Percentiles rank a stretch among this genome's conserved stretches.
These are phyloP conservation scores for Diachasmimorpha longicaudata DNA, from an alignment of 1,140 invertebrate species.

Conservation along the genomic window DNA sequence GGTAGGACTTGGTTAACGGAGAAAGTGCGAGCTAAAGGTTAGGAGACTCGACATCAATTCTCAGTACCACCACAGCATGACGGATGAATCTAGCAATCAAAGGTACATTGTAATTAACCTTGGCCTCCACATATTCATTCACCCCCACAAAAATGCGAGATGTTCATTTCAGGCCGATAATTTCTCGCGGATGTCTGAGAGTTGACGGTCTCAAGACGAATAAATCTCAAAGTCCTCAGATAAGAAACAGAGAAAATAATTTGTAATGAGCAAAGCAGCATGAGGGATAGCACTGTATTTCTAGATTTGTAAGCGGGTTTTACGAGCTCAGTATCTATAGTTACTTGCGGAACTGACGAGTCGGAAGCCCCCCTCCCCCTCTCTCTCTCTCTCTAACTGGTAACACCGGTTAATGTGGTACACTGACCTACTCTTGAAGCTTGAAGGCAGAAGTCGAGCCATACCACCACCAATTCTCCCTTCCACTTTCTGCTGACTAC, in stretches of 20 bases:
- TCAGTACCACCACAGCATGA: not conserved
- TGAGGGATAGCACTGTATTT: not conserved
- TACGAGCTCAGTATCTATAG: constrained; percentile 14
- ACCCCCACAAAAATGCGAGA: not conserved
- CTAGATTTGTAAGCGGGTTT: not conserved
- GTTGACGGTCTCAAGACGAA: not conserved
- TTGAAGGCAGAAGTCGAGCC: not conserved
- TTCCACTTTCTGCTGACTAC: constrained; percentile 38
- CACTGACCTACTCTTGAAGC: constrained; percentile 61
- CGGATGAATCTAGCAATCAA: not conserved
- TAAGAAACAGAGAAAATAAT: not conserved
- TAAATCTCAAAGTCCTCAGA: not conserved
- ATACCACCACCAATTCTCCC: constrained; percentile 21
- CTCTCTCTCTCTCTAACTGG: constrained; percentile 23
- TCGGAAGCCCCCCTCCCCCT: constrained; percentile 56
- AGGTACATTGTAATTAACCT: constrained; percentile 15
- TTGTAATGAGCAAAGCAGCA: not conserved
- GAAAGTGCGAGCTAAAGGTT: constrained; percentile 62
- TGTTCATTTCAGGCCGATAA: not conserved
- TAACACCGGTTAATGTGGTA: constrained; percentile 61
- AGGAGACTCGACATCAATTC: constrained; percentile 11
- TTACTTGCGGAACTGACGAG: constrained; percentile 59
- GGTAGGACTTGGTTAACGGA: constrained; percentile 45
- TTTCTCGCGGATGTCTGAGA: not conserved
- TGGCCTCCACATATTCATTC: constrained; percentile 7